These are phyloP conservation scores for Dipus sagitta DNA, from an alignment of 2,797 vertebrate genomes.

Conservation along the genomic window DNA sequence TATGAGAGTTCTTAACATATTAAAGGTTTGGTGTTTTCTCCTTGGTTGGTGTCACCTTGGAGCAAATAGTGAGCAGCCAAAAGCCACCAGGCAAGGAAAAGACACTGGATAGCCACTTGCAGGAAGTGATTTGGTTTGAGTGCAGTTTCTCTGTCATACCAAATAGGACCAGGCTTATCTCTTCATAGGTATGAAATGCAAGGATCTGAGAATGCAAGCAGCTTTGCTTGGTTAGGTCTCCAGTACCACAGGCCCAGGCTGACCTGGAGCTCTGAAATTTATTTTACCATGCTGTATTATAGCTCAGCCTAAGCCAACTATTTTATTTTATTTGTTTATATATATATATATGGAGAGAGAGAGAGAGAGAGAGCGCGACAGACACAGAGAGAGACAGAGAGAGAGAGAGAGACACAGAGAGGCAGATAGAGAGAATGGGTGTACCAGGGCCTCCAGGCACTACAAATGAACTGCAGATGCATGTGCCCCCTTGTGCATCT, in stretches of 20 bases:
- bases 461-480: no score
- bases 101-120: not conserved
- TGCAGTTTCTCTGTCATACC: not conserved
- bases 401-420: no score
- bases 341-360: no score
- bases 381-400: no score
- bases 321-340: no score
- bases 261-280: not conserved
- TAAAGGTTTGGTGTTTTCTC: constrained; percentile 27
- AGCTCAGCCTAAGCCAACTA: not conserved
- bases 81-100: not conserved
- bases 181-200: not conserved
- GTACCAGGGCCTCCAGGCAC: no score
- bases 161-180: not conserved
- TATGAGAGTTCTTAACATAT: not conserved
- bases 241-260: not conserved
- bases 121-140: not conserved
- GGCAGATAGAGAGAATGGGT: no score
- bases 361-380: no score
- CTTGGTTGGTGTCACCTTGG: not conserved
- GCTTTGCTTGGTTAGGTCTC: not conserved
- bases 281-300: not conserved
- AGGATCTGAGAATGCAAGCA: not conserved
- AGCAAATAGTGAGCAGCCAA: not conserved
- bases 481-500: no score